Evolutionary conservation across 1,140 invertebrate species (phyloP), one percentile per base, ranked within the genome.

Genomic region (Dinoponera quadriceps): DNA sequence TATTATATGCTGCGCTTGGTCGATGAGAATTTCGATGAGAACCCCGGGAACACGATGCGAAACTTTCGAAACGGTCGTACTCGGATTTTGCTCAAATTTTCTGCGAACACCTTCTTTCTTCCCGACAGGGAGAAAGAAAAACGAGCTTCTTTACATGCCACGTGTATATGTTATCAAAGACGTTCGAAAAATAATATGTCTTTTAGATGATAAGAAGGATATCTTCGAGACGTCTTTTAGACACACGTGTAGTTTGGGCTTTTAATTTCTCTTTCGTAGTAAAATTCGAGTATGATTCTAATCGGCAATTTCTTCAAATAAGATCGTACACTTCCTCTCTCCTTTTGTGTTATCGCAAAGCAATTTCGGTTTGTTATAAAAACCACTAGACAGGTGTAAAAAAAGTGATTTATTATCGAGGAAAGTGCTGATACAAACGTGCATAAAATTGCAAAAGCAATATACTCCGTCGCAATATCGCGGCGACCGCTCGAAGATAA

Each of bases 1-100:
- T 69, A 48, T 78, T 69, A 29, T 33, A 54, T 29, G 48, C 13
- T 18, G 48, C 25, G 5, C 44, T 65, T 9, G 62, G 14, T 68
- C 22, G 33, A 55, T 57, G 22, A 69, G 20, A 20, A 57, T 69
- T 80, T 44, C 48, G 48, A 4, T 18, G 20, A 9, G 4, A 55
- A n/a, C 18, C 38, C 51, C 16, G 20, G 38, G n/a, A 71, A 68
- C 27, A 3, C 44, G 22, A 25, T 22, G 5, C 48, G 16, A 48
- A 44, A 48, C 13, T 55, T 25, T 9, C 16, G 0, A 49, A 44
- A 38, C 18, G 22, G 7, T 2, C 18, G 9, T 63, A 14, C 14
- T 77, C 62, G 18, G 16, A 54, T 44, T 54, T 54, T 2, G 29
- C 55, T 57, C 20, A 9, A 14, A 27, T 75, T 62, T 29, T 3